phyloP scores from a whole-genome alignment of 2,797 vertebrate genomes.

The Hybognathus amarus region DNA sequence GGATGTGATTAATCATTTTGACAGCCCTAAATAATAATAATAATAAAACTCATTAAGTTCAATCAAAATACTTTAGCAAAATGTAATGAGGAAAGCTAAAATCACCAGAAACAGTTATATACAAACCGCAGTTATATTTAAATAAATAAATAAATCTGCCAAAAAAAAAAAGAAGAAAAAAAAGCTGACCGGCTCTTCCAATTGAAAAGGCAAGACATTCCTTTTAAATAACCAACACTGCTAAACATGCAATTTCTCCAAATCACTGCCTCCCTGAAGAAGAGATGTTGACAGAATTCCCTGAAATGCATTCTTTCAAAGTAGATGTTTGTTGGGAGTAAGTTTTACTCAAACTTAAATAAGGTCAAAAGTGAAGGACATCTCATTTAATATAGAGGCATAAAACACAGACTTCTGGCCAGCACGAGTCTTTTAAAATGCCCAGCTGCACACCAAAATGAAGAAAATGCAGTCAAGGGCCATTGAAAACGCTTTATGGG shows the following conservation, averaged over 20 bases:
- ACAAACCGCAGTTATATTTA: neutral
- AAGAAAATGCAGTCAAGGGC: slow-evolving; percentile 39
- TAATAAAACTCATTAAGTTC: neutral
- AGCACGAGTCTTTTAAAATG: slow-evolving; percentile 21
- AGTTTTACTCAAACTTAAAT: slow-evolving; percentile 38
- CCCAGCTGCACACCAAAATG: slow-evolving; percentile 37
- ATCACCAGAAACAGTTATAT: neutral
- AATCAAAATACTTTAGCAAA: neutral
- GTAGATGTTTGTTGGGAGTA: slow-evolving; percentile 22
- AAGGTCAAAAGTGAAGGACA: slow-evolving; percentile 44
- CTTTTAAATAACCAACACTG: too few relatives aligned
- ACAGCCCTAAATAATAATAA: too few relatives aligned
- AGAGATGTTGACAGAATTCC: neutral
- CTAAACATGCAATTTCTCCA: neutral
- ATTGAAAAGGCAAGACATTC: too few relatives aligned
- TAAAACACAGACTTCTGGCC: slow-evolving; percentile 32
- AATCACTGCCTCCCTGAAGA: neutral
- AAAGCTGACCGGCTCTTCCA: neutral
- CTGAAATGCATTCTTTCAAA: slow-evolving; percentile 24
- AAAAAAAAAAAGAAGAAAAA: neutral
- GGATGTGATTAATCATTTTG: too few relatives aligned
- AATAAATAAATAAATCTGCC: neutral
- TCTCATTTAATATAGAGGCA: slow-evolving; percentile 43
- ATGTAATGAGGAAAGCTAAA: neutral
- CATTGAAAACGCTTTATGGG: slow-evolving; percentile 29